Base-by-base conservation (phyloP, 2,113 vertebrate genomes). In the Vidua macroura region DNA sequence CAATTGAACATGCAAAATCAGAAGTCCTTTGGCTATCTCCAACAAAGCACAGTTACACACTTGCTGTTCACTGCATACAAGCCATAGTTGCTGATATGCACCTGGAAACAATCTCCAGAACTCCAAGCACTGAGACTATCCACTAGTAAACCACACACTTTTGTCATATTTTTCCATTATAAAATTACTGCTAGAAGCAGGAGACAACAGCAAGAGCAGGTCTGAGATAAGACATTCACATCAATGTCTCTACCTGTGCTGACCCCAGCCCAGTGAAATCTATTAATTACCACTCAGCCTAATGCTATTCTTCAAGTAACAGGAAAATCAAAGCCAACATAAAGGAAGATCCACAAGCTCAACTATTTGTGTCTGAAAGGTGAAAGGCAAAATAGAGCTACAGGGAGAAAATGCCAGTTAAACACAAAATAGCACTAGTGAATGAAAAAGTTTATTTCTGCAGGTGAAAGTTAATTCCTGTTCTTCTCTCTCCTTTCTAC, bases 61-160 rank as follows among this genome's bases (percentile, higher is more conserved):
- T 27, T 63, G 56, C 69, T 39, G 6, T 28, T 77, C 58, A 24
- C 72, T 62, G 62, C 49, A 24, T 27, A 13, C 2, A 10, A 64
- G 31, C 62, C 58, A 59, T 17, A 46, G 63, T 41, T 75, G 77
- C 31, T 59, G 22, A 51, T 1, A 2, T 28, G 90, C 64, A 83
- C 83, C 80, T 74, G 76, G 56, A 78, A 77, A 58, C 59, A 39
- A 74, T 16, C 53, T 83, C 49, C 83, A 51, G 51, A 94, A 73
- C 28, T 46, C n/a, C 24, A 53, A 69, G 79, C 68, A 62, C 48
- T 19, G 16, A 86, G 48, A 70, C 28, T 46, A 80, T n/a, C 21
- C 60, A 43, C 63, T 5, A 77, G 56, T 48, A 92, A 93, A 81
- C 14, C 70, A 90, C 51, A 55, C 4, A 43, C 9, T 35, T 91